phyloP scores from a whole-genome alignment of 2,113 vertebrate species.

The Bostrychus sinensis region DNA sequence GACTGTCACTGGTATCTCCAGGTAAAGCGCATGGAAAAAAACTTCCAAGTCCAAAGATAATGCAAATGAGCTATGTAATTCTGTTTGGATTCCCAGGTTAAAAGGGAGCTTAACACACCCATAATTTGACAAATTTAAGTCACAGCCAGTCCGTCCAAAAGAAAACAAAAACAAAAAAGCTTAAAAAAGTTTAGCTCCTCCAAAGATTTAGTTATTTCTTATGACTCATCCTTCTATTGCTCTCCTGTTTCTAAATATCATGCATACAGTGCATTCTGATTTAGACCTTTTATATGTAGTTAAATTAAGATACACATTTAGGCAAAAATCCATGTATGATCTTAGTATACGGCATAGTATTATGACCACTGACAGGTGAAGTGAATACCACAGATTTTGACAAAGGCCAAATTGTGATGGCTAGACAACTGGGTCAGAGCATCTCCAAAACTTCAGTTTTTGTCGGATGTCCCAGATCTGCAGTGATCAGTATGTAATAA shows the following conservation, averaged over 20 bases:
- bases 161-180: too few species aligned
- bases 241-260: constrained; percentile 17
- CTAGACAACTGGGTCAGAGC: too few species aligned
- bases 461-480: too few species aligned
- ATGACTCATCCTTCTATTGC: constrained; percentile 28
- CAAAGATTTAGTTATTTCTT: constrained; percentile 10
- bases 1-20: background rate
- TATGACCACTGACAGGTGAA: background rate
- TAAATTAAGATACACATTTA: background rate
- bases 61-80: background rate
- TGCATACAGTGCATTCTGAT: constrained; percentile 18
- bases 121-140: constrained; percentile 43
- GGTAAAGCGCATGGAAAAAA: constrained; percentile 5
- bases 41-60: background rate
- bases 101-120: background rate
- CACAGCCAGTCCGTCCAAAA: constrained; percentile 22
- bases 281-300: background rate
- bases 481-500: too few species aligned
- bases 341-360: background rate
- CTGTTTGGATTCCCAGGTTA: background rate
- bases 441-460: too few species aligned
- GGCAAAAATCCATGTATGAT: too few species aligned
- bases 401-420: too few species aligned
- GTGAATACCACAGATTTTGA: too few species aligned
- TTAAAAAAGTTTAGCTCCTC: constrained; percentile 4